phyloP scores from a whole-genome alignment of 2,113 vertebrate genomes.

The Podocnemis expansa region DNA sequence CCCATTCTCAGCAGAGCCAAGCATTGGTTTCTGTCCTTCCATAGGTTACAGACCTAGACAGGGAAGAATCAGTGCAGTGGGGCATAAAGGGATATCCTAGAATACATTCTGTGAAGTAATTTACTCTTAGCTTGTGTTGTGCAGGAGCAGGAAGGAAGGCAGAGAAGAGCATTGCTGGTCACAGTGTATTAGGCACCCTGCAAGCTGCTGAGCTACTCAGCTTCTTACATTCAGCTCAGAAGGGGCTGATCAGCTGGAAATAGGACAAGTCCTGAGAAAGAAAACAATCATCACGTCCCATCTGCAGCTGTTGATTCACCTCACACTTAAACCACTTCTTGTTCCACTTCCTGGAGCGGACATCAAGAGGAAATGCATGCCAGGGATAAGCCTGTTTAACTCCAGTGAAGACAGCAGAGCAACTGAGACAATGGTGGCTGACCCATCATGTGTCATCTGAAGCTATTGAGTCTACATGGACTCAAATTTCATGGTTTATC shows the following conservation, averaged over 20 bases:
- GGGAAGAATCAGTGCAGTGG: neutral
- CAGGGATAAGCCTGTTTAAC: neutral
- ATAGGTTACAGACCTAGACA: fast-evolving
- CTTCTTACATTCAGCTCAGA: neutral
- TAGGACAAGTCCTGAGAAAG: neutral
- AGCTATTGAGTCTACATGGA: neutral
- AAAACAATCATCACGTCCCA: neutral
- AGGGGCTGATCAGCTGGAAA: neutral
- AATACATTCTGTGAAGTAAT: neutral
- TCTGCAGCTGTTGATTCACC: neutral
- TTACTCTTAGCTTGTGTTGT: neutral
- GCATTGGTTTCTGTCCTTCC: neutral
- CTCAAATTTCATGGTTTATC: neutral
- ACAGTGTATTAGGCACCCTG: neutral
- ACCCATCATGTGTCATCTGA: too few species aligned
- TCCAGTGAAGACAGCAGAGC: neutral
- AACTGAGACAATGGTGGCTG: neutral
- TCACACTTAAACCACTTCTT: fast-evolving
- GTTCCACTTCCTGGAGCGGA: neutral
- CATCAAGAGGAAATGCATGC: neutral
- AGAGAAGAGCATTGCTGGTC: neutral
- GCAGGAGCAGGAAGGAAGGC: neutral
- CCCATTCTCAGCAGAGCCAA: fast-evolving
- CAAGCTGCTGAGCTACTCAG: neutral
- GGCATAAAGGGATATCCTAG: neutral